phyloP scores from a whole-genome alignment of 2,113 vertebrate species.

The Proterorhinus semilunaris region DNA sequence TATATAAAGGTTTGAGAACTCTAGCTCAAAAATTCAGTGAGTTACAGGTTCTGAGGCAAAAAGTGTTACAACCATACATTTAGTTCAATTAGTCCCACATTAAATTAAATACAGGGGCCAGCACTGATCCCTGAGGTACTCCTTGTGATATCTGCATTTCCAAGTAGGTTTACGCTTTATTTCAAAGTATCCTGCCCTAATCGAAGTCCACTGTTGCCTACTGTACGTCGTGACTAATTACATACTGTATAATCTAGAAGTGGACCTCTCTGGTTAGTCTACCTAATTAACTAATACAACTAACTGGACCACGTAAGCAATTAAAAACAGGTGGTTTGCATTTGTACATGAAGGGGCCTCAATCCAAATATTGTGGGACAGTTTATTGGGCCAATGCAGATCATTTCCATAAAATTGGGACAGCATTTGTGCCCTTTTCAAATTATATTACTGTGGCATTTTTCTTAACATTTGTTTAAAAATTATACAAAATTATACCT shows the following conservation, averaged over 20 bases:
- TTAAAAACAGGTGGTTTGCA: not conserved
- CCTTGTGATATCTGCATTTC: not conserved
- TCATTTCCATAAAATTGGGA: too few species aligned
- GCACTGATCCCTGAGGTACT: not conserved
- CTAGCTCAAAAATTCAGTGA: too few species aligned
- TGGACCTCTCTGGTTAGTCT: not conserved
- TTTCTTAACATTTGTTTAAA: too few species aligned
- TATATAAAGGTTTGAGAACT: too few species aligned
- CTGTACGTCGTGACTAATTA: not conserved
- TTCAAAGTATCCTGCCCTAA: not conserved
- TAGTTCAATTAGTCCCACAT: not conserved
- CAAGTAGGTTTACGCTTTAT: not conserved
- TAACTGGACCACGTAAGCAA: not conserved
- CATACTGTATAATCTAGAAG: not conserved
- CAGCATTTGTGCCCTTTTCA: too few species aligned
- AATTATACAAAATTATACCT: too few species aligned
- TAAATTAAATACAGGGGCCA: not conserved
- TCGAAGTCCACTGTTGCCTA: not conserved
- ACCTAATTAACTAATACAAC: not conserved
- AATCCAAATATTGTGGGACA: not conserved
- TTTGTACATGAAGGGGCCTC: not conserved
- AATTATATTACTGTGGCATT: too few species aligned
- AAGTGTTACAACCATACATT: too few species aligned
- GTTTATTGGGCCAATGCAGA: too few species aligned
- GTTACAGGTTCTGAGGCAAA: too few species aligned